phyloP scores from a whole-genome alignment of 64 coral and sea anemone species.

The Dendronephthya gigantea region DNA sequence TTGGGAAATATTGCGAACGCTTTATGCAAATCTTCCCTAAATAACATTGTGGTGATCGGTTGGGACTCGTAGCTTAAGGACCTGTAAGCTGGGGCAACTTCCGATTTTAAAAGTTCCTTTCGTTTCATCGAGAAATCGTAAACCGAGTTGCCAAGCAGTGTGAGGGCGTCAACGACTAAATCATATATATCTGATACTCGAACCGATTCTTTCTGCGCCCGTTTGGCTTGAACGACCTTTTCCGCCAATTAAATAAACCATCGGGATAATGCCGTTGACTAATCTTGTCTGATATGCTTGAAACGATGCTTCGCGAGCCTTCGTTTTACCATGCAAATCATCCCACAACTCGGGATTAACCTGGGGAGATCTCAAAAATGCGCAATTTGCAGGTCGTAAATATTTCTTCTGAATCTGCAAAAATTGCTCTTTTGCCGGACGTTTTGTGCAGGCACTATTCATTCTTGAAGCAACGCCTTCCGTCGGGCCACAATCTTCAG shows the following conservation, averaged over 20 bases:
- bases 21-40: conserved; percentile 30
- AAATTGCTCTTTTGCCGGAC: not conserved
- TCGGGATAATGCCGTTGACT: not conserved
- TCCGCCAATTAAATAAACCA: not conserved
- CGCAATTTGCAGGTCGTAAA: not conserved
- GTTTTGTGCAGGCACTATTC: not conserved
- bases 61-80: conserved; percentile 24
- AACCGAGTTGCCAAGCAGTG: conserved; percentile 33
- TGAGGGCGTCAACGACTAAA: conserved; percentile 31
- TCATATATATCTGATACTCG: conserved; percentile 24
- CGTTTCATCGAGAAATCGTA: conserved; percentile 43
- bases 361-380: not conserved
- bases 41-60: conserved; percentile 28
- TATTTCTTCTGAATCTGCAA: not conserved
- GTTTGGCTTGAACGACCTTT: conserved; percentile 32
- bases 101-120: conserved; percentile 21
- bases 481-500: not conserved
- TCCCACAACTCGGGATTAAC: not conserved
- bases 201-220: not conserved
- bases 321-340: not conserved
- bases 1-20: conserved; percentile 12
- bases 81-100: conserved; percentile 28
- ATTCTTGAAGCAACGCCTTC: not conserved
- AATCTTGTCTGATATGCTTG: not conserved
- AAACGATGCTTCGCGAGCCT: not conserved